phyloP scores from a whole-genome alignment of 2,113 vertebrate species.

The Cygnus buccinator region DNA sequence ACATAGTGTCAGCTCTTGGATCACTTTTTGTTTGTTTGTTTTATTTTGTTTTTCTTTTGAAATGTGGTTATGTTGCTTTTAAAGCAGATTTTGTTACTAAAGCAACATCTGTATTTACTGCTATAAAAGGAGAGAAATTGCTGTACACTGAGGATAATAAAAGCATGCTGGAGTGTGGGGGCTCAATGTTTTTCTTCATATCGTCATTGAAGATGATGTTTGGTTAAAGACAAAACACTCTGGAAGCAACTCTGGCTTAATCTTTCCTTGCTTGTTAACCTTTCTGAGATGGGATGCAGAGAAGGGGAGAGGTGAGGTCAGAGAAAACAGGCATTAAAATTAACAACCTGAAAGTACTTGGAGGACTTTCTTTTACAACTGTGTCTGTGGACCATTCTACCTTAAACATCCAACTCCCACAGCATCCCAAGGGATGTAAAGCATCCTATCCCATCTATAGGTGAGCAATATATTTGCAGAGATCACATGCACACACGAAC shows the following conservation, averaged over 20 bases:
- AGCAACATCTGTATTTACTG: background rate
- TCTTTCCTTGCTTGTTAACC: background rate
- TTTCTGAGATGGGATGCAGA: background rate
- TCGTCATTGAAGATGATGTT: background rate
- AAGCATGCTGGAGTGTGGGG: background rate
- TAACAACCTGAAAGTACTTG: background rate
- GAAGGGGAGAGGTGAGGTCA: background rate
- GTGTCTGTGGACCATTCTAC: background rate
- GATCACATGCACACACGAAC: fast-evolving
- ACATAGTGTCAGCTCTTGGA: background rate
- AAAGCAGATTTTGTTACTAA: background rate
- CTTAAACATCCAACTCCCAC: background rate
- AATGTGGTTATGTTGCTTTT: background rate
- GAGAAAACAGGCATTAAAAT: background rate
- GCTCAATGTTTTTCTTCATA: background rate
- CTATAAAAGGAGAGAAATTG: background rate
- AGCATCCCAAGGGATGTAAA: background rate
- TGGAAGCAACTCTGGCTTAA: background rate
- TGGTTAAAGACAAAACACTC: background rate
- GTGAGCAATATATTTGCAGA: background rate
- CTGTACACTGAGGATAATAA: background rate
- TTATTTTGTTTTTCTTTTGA: background rate
- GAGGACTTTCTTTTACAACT: background rate
- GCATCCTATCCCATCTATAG: background rate
- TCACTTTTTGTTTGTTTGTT: no score